Evolutionary conservation across 1,140 invertebrate genomes (phyloP).

Genomic region (Zaprionus davidi): DNA sequence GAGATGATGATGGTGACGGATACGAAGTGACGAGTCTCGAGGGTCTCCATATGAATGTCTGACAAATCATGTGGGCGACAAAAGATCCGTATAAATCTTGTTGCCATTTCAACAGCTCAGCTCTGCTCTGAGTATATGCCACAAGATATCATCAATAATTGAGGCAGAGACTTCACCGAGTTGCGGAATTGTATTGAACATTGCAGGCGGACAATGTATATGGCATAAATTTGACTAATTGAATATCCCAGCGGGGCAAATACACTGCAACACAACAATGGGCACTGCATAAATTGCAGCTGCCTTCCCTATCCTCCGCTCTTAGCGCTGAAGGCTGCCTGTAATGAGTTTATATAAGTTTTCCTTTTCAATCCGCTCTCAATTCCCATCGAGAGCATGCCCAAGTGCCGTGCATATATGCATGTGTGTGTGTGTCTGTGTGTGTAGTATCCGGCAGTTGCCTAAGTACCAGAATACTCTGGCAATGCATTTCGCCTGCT

Average conservation of each 20-base stretch:
- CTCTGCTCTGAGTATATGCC: neutral
- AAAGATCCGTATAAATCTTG: conserved; percentile 13
- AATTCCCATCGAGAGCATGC: neutral
- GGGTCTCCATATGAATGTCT: conserved; percentile 5
- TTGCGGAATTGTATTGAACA: neutral
- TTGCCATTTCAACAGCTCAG: conserved; percentile 13
- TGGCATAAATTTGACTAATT: conserved; percentile 27
- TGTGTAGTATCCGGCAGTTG: neutral
- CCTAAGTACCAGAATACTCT: conserved; percentile 2
- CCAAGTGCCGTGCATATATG: neutral
- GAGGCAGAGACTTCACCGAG: neutral
- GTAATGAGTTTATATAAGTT: neutral
- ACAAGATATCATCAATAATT: neutral
- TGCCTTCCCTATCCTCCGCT: neutral
- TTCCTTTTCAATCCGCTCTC: neutral
- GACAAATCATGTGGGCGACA: conserved; percentile 13
- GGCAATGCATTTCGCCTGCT: conserved; percentile 27
- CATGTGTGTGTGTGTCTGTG: neutral
- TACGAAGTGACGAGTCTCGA: conserved; percentile 1
- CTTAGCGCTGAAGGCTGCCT: neutral
- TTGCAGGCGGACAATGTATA: neutral
- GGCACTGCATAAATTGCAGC: neutral
- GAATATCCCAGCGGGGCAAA: neutral
- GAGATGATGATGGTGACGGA: neutral
- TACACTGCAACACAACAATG: conserved; percentile 5